Percentiles rank a stretch among this genome's conserved stretches.
phyloP scores from a whole-genome alignment of 2,888 invertebrate species.

The Escarpia spicata region DNA sequence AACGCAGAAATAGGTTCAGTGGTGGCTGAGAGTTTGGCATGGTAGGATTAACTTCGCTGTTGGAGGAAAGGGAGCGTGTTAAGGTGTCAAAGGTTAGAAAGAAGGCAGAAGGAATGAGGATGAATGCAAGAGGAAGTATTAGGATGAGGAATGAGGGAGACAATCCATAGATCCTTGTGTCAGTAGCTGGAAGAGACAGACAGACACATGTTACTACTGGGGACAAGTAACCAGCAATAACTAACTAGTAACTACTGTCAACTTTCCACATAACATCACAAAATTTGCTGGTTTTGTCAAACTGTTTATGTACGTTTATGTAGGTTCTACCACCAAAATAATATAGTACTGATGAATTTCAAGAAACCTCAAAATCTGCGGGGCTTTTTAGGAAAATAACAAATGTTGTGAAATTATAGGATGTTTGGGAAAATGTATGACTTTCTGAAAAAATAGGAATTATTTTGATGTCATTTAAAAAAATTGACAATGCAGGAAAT shows the following conservation, averaged over 20 bases:
- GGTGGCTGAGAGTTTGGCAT: not conserved
- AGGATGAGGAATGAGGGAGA: not conserved
- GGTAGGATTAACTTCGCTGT: not conserved
- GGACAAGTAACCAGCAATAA: not conserved
- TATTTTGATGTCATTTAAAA: too few relatives aligned
- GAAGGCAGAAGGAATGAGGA: not conserved
- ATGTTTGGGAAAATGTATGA: too few relatives aligned
- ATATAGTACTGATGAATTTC: too few relatives aligned
- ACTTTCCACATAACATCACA: too few relatives aligned
- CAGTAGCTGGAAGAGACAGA: slow-evolving; percentile 5
- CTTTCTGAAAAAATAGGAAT: too few relatives aligned
- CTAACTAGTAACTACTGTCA: not conserved
- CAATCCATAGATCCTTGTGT: not conserved
- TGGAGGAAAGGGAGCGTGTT: not conserved
- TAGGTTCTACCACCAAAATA: too few relatives aligned
- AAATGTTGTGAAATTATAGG: too few relatives aligned
- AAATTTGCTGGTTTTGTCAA: too few relatives aligned
- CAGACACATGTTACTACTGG: not conserved
- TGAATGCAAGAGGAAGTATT: not conserved
- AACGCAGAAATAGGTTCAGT: not conserved
- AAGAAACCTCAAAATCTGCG: too few relatives aligned
- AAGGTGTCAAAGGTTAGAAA: not conserved
- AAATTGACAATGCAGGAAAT: too few relatives aligned
- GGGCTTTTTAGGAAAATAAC: too few relatives aligned
- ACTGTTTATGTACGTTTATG: too few relatives aligned